Base-by-base conservation (phyloP, 2,113 vertebrate genomes). In the Otolemur garnettii region DNA sequence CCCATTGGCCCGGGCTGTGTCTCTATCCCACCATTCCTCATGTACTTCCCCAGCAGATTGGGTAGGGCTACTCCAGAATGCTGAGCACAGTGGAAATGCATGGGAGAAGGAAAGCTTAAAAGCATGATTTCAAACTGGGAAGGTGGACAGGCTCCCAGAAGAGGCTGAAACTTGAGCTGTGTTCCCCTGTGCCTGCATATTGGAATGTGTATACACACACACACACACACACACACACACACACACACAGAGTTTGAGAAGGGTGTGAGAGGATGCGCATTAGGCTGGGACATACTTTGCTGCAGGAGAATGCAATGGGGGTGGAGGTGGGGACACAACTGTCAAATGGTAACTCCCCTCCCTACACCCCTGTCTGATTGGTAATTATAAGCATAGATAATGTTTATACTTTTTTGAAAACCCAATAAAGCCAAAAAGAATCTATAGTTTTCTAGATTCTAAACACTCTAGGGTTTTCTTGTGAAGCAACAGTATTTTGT, bases 331-430 rank as follows among this genome's bases (percentile, higher is more conserved):
- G 45, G 19, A 72, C 2, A 42, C 24, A 33, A 15, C 28, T 77
- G 59, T 64, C 77, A 38, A 42, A 35, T 18, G 88, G 38, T n/a
- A 64, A 19, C 55, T 62, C 83, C 62, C 13, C 45, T 42, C 24
- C 26, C 45, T 42, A 6, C 26, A 17, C 24, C 5, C 80, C 57
- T n/a, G 21, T 74, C 84, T 60, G 38, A 55, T 71, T 82, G 74
- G 28, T 66, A 92, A 86, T 38, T 91, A 68, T 57, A 94, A 95
- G 77, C 55, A 62, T 28, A 66, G 74, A 17, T 68, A 94, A 83
- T 22, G 82, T 93, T 77, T 66, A 13, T 71, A 83, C 93, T 94
- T 24, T 50, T 9, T 38, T 38, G 69, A 78, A 92, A 59, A 38
- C 38, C 72, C 69, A 93, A 88, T 45, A 68, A 91, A 69, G 24